phyloP scores from a whole-genome alignment of 2,113 vertebrate species.

The Pelodiscus sinensis region DNA sequence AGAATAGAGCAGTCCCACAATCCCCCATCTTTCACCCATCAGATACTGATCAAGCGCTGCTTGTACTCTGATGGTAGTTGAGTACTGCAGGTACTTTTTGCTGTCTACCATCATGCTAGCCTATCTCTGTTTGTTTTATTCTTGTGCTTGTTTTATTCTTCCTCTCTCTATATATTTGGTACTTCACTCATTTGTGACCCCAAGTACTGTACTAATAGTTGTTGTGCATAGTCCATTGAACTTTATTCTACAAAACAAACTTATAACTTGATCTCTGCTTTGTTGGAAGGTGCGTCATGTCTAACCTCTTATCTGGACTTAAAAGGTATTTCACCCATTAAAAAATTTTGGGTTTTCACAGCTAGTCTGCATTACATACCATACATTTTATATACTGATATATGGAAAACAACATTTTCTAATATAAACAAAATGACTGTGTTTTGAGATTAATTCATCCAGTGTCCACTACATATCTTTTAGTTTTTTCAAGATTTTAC shows the following conservation, averaged over 20 bases:
- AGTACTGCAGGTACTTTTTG: not conserved
- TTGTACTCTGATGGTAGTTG: not conserved
- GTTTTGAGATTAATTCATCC: not conserved
- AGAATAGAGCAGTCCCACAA: not conserved
- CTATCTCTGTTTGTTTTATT: not conserved
- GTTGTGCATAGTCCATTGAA: not conserved
- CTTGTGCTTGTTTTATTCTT: conserved; percentile 13
- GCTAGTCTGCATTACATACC: conserved; percentile 1
- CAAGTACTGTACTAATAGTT: not conserved
- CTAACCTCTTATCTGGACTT: not conserved
- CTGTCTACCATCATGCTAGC: not conserved
- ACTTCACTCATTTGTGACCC: not conserved
- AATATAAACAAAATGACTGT: not conserved
- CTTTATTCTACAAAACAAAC: conserved; percentile 17
- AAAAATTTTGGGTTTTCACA: conserved; percentile 19
- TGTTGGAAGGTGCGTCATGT: not conserved
- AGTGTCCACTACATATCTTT: not conserved
- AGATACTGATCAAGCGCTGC: not conserved
- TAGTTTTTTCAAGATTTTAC: conserved; percentile 26
- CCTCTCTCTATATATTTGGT: not conserved
- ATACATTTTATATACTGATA: not conserved
- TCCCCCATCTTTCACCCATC: not conserved
- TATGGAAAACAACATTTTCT: not conserved
- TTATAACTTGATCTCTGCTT: not conserved
- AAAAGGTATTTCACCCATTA: not conserved